Evolutionary conservation across 1,140 invertebrate species (phyloP).

Genomic region (Nylanderia fulva): DNA sequence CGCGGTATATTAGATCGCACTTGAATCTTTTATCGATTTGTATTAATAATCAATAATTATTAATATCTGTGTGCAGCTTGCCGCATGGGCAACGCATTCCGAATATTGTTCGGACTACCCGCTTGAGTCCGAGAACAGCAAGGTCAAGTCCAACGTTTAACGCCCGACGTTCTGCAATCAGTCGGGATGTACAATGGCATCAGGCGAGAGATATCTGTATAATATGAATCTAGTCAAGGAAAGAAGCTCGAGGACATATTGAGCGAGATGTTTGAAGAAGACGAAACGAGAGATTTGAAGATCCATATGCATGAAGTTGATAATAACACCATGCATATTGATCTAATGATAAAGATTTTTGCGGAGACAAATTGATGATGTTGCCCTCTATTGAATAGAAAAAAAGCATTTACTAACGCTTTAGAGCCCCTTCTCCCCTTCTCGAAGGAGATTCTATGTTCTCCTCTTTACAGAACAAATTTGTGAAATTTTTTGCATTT

Average conservation of each 20-base stretch:
- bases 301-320: neutral
- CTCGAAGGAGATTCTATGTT: slow-evolving; percentile 34
- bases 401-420: slow-evolving; percentile 38
- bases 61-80: slow-evolving; percentile 87
- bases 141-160: slow-evolving; percentile 56
- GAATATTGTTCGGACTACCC: slow-evolving; percentile 87
- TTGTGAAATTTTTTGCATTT: slow-evolving; percentile 23
- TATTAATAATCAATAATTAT: slow-evolving; percentile 13
- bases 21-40: neutral
- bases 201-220: slow-evolving; percentile 60
- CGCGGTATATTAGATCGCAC: neutral
- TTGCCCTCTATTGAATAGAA: slow-evolving; percentile 5
- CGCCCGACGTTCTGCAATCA: neutral
- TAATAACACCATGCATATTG: neutral
- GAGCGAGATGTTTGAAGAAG: slow-evolving; percentile 13
- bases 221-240: slow-evolving; percentile 85
- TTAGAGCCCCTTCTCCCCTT: neutral
- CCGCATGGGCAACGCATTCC: slow-evolving; percentile 94
- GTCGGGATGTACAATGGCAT: slow-evolving; percentile 32
- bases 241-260: slow-evolving; percentile 69
- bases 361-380: neutral
- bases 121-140: slow-evolving; percentile 84
- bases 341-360: slow-evolving; percentile 1
- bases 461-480: neutral
- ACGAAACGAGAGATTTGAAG: slow-evolving; percentile 4